Percentiles rank a stretch among this genome's conserved stretches.
These are phyloP conservation scores for Trissolcus basalis DNA, from an alignment of 1,140 invertebrate genomes.

Conservation along the genomic window DNA sequence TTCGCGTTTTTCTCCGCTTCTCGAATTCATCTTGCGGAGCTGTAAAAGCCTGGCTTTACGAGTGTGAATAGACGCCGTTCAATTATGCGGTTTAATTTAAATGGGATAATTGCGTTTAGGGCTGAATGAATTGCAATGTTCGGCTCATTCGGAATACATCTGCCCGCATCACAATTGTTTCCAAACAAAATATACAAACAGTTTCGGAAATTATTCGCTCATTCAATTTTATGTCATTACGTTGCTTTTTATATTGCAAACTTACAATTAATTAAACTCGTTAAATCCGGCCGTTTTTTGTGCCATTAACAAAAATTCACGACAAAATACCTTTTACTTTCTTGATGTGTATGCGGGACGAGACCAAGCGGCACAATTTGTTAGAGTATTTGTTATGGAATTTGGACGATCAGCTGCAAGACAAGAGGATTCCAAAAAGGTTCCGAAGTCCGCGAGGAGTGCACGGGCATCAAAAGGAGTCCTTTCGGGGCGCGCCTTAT, in stretches of 20 bases:
- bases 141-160: too few relatives aligned
- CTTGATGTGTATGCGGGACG: not conserved
- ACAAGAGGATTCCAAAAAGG: conserved; percentile 51
- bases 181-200: too few relatives aligned
- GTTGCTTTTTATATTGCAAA: too few relatives aligned
- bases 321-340: not conserved
- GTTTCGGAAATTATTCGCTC: too few relatives aligned
- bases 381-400: conserved; percentile 34
- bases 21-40: conserved; percentile 62
- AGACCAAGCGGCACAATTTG: not conserved
- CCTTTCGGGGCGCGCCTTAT: conserved; percentile 54
- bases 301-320: not conserved
- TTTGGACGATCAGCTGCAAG: conserved; percentile 53
- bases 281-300: too few relatives aligned
- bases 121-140: conserved; percentile 42
- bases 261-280: too few relatives aligned
- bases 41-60: conserved; percentile 71
- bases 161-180: too few relatives aligned
- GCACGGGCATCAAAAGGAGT: conserved; percentile 39
- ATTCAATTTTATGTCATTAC: too few relatives aligned
- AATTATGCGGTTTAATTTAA: conserved; percentile 74
- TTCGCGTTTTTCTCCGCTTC: conserved; percentile 59
- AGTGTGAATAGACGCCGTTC: conserved; percentile 73
- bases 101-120: conserved; percentile 72
- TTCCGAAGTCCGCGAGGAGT: conserved; percentile 34